Evolutionary conservation across 2,888 invertebrate genomes (phyloP).

Genomic region (Sialis lutaria): DNA sequence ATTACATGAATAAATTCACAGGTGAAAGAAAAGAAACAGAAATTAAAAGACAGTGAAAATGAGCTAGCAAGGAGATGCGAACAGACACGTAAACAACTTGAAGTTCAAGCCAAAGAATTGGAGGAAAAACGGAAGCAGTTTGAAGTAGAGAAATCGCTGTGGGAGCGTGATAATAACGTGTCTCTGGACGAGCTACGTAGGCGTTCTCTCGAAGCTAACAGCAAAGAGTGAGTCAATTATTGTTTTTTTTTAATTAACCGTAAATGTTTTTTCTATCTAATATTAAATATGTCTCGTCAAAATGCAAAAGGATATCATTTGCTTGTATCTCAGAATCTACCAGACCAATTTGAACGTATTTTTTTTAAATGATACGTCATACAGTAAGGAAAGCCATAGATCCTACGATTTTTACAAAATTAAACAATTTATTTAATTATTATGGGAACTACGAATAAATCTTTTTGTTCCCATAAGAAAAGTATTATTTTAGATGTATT

Average conservation of each 20-base stretch:
- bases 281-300: constrained; percentile 1
- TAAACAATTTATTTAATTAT: too few relatives aligned
- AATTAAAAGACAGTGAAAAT: constrained; percentile 85
- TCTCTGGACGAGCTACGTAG: constrained; percentile 78
- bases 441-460: too few relatives aligned
- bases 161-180: constrained; percentile 82
- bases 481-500: too few relatives aligned
- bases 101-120: constrained; percentile 80
- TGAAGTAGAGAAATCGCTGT: constrained; percentile 67
- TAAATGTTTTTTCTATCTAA: not conserved
- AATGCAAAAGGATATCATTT: not conserved
- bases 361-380: too few relatives aligned
- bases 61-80: constrained; percentile 88
- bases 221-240: constrained; percentile 55
- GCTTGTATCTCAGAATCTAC: not conserved
- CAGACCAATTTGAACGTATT: not conserved
- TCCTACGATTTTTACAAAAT: too few relatives aligned
- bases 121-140: constrained; percentile 78
- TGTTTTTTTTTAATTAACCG: not conserved
- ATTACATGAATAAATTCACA: constrained; percentile 24
- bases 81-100: constrained; percentile 40
- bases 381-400: too few relatives aligned
- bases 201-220: constrained; percentile 74
- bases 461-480: not conserved
- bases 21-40: constrained; percentile 85